Conservation (phyloP, 2,888 invertebrate genomes). For the Pristionchus arcanus region DNA sequence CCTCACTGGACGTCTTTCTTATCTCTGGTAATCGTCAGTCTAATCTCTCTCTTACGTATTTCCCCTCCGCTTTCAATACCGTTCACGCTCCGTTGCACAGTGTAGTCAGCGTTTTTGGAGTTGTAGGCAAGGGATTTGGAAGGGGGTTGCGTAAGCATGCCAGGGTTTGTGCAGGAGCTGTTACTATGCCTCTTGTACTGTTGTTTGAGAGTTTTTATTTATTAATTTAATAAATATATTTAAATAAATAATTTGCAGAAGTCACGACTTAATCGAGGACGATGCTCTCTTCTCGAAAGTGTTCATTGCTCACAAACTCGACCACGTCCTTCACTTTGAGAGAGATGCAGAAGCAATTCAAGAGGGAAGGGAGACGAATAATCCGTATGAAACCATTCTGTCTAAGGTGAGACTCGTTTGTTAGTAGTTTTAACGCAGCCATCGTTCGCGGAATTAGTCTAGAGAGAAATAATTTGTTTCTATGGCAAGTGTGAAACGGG, state of each 20-base stretch:
- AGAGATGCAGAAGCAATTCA: constrained; percentile 89
- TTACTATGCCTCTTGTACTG: too few species aligned
- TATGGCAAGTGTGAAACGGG: too few species aligned
- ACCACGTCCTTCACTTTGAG: constrained; percentile 86
- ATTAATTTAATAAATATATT: background rate
- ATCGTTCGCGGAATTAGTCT: background rate
- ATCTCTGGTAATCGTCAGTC: background rate
- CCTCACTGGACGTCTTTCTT: background rate
- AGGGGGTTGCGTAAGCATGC: constrained; percentile 79
- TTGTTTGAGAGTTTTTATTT: background rate
- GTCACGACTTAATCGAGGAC: constrained; percentile 83
- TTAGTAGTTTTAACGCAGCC: too few species aligned
- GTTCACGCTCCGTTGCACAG: background rate
- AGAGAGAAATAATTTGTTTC: too few species aligned
- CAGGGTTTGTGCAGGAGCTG: too few species aligned
- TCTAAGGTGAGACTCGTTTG: constrained; percentile 81
- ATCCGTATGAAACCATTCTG: constrained; percentile 90
- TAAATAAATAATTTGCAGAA: constrained; percentile 13
- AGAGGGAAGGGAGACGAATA: constrained; percentile 83
- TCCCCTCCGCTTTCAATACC: background rate
- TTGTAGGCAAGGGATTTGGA: constrained; percentile 83
- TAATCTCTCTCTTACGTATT: background rate
- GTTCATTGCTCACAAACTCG: constrained; percentile 93
- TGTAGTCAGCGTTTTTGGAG: constrained; percentile 81
- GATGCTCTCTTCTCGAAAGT: constrained; percentile 83